A percentile compares a stretch with the other conserved stretches of the same genome.
Evolutionary conservation across 2,797 vertebrate species (phyloP).

Genomic region (Sandelia bainsii): DNA sequence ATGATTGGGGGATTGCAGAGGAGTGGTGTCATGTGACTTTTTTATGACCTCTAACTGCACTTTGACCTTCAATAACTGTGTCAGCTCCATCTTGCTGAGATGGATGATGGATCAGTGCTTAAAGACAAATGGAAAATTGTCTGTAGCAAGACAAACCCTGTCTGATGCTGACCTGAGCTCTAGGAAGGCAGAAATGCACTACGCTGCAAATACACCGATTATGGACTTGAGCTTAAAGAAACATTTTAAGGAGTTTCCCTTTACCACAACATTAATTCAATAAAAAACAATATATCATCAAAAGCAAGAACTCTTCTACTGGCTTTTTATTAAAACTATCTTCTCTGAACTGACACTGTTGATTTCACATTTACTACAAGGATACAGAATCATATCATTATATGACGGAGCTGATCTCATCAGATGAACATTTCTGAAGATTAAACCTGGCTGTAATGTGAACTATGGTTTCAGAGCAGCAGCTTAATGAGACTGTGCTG

Average conservation of each 20-base stretch:
- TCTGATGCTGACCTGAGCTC: conserved; percentile 37
- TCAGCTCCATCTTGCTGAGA: conserved; percentile 29
- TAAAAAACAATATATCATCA: conserved; percentile 14
- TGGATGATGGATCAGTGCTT: conserved; percentile 41
- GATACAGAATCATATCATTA: conserved; percentile 14
- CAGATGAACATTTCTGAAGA: conserved; percentile 19
- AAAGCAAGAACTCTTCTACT: conserved; percentile 14
- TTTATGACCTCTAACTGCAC: conserved; percentile 64
- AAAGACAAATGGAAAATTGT: conserved; percentile 27
- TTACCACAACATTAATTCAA: conserved; percentile 29
- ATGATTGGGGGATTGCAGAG: conserved; percentile 29
- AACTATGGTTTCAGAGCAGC: conserved; percentile 10
- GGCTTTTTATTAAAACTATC: conserved; percentile 12
- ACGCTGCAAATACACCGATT: conserved; percentile 16
- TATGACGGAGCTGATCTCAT: conserved; percentile 26
- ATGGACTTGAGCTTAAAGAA: conserved; percentile 28
- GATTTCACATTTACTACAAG: conserved; percentile 13
- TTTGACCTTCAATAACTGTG: conserved; percentile 46
- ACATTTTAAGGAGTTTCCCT: conserved; percentile 47
- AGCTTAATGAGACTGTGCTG: conserved; percentile 34
- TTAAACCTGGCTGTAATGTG: conserved; percentile 33
- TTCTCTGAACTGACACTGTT: conserved; percentile 17
- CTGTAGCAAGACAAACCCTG: conserved; percentile 1
- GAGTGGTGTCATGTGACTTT: conserved; percentile 62
- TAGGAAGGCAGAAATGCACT: not conserved